These are phyloP conservation scores for Chaenocephalus aceratus DNA, from an alignment of 2,113 vertebrate species.

Conservation along the genomic window DNA sequence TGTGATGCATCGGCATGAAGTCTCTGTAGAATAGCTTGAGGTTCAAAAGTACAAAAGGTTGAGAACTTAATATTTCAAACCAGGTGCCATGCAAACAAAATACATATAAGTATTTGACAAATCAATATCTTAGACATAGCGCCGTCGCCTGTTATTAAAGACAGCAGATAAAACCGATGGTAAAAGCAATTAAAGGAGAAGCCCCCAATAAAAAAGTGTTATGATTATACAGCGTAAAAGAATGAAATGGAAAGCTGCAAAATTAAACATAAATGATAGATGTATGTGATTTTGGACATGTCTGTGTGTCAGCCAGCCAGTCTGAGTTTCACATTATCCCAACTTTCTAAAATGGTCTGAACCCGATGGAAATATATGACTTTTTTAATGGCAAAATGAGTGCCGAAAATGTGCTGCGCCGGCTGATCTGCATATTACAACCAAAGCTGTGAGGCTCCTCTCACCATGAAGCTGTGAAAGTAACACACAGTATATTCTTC, in stretches of 20 bases:
- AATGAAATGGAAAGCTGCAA: neutral
- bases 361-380: neutral
- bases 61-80: too few relatives aligned
- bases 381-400: conserved; percentile 12
- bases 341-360: conserved; percentile 7
- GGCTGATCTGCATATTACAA: conserved; percentile 30
- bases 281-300: conserved; percentile 3
- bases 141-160: too few relatives aligned
- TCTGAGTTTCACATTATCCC: neutral
- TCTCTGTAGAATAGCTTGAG: neutral
- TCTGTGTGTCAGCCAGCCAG: neutral
- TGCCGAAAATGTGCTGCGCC: conserved; percentile 1
- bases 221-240: conserved; percentile 4
- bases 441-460: conserved; percentile 27
- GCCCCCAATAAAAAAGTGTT: neutral
- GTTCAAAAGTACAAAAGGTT: neutral
- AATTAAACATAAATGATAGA: neutral
- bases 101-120: too few relatives aligned
- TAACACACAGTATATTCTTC: neutral
- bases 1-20: neutral
- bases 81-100: too few relatives aligned
- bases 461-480: conserved; percentile 26
- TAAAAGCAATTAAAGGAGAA: neutral
- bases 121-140: too few relatives aligned
- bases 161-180: neutral